Evolutionary conservation across 2,888 invertebrate species (phyloP).

Genomic region (Calliphora vomitoria): DNA sequence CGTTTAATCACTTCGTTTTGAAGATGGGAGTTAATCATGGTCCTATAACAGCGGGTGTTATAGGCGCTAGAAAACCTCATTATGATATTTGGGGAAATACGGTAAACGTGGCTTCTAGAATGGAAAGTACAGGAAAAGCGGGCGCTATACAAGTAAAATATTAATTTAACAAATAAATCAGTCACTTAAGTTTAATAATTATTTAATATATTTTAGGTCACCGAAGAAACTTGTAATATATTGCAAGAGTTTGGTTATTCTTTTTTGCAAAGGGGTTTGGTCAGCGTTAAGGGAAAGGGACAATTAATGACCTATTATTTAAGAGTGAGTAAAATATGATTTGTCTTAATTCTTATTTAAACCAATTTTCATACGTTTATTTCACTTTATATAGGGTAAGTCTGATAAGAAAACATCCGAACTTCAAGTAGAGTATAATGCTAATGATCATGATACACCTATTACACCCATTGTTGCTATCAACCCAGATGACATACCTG

Average conservation of each 20-base stretch:
- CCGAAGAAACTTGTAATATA: constrained; percentile 96
- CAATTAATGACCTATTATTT: constrained; percentile 98
- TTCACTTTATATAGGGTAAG: constrained; percentile 77
- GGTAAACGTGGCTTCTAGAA: constrained; percentile 97
- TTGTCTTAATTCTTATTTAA: not conserved
- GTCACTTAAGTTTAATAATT: not conserved
- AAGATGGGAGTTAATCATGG: constrained; percentile 98
- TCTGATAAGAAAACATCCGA: constrained; percentile 67
- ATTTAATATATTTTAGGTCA: constrained; percentile 88
- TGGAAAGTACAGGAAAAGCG: constrained; percentile 99
- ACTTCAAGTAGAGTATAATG: constrained; percentile 61
- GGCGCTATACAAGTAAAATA: constrained; percentile 94
- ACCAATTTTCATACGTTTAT: not conserved
- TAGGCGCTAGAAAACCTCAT: constrained; percentile 97
- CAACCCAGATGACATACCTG: constrained; percentile 72
- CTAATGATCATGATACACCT: constrained; percentile 55
- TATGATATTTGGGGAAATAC: constrained; percentile 99
- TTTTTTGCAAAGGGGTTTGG: constrained; percentile 97
- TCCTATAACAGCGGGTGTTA: constrained; percentile 97
- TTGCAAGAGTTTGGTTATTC: constrained; percentile 95
- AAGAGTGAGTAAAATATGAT: constrained; percentile 84
- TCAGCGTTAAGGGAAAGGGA: constrained; percentile 98
- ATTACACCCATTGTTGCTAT: not conserved
- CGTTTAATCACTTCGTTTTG: constrained; percentile 96
- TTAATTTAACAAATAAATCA: not conserved